A percentile compares a stretch with the other conserved stretches of the same genome.
phyloP scores from a whole-genome alignment of 2,888 invertebrate species.

The Lumbricus terrestris region DNA sequence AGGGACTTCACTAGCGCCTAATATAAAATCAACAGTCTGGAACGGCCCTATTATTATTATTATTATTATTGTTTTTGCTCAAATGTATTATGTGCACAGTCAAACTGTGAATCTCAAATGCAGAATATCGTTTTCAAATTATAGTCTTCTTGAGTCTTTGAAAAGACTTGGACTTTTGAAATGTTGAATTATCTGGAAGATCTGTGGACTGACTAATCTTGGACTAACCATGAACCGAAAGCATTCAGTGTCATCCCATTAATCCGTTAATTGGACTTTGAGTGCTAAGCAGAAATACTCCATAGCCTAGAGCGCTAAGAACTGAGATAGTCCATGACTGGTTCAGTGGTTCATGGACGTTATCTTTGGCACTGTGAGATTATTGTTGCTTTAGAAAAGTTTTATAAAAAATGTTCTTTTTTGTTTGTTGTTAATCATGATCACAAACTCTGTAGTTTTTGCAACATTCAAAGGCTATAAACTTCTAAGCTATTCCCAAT shows the following conservation, averaged over 20 bases:
- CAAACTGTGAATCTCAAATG: neutral
- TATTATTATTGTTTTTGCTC: too few relatives aligned
- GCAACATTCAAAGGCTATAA: neutral
- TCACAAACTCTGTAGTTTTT: neutral
- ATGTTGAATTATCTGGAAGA: neutral
- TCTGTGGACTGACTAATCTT: neutral
- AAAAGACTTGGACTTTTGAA: neutral
- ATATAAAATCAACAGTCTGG: too few relatives aligned
- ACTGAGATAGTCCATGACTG: neutral
- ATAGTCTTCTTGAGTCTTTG: neutral
- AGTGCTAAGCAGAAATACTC: neutral
- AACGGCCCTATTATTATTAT: neutral
- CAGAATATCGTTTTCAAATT: neutral
- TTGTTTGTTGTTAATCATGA: neutral
- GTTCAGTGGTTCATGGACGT: neutral
- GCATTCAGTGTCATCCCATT: slow-evolving; percentile 3
- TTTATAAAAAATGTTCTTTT: neutral
- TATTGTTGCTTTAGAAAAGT: neutral
- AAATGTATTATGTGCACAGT: neutral
- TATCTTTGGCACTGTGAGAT: neutral
- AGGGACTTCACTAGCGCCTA: too few relatives aligned
- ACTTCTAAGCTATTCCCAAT: neutral
- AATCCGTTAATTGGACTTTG: neutral
- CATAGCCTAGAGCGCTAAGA: too few relatives aligned
- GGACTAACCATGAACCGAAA: neutral